These are phyloP conservation scores for Tenthredo livida DNA, from an alignment of 2,888 invertebrate genomes.

Conservation along the genomic window DNA sequence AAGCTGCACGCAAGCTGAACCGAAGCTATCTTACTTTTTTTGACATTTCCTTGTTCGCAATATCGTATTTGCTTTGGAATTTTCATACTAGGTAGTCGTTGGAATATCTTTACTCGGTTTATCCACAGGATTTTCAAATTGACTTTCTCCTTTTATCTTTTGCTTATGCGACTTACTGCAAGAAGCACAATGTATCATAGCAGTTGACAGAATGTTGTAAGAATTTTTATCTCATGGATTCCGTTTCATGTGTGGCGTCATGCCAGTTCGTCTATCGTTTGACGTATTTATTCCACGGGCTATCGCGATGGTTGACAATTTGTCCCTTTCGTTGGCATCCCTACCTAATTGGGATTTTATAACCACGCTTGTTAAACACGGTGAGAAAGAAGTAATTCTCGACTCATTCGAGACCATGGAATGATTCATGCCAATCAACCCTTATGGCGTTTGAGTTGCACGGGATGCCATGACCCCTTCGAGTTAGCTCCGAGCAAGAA, in stretches of 20 bases:
- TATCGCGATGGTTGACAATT: constrained; percentile 62
- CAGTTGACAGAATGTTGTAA: background rate
- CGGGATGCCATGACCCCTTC: constrained; percentile 55
- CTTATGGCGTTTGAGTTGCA: constrained; percentile 56
- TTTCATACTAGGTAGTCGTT: background rate
- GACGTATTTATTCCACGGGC: constrained; percentile 21
- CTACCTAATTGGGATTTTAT: constrained; percentile 64
- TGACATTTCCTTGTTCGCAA: constrained; percentile 27
- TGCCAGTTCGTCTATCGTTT: background rate
- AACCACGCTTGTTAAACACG: constrained; percentile 56
- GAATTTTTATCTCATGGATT: background rate
- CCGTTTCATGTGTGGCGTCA: background rate
- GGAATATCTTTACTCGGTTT: constrained; percentile 20
- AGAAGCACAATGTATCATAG: background rate
- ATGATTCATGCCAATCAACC: constrained; percentile 66
- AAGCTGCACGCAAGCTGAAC: constrained; percentile 48
- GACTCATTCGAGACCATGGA: constrained; percentile 58
- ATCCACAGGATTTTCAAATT: background rate
- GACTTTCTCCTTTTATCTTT: background rate
- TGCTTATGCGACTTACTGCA: background rate
- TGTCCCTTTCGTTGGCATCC: constrained; percentile 54
- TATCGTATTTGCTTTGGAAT: constrained; percentile 35
- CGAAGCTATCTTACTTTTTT: constrained; percentile 36
- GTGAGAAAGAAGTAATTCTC: constrained; percentile 64
- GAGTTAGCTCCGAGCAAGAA: constrained; percentile 44